Evolutionary conservation across 2,797 vertebrate species (phyloP), one percentile per base, ranked within the genome.

Genomic region (Acanthornis magna): DNA sequence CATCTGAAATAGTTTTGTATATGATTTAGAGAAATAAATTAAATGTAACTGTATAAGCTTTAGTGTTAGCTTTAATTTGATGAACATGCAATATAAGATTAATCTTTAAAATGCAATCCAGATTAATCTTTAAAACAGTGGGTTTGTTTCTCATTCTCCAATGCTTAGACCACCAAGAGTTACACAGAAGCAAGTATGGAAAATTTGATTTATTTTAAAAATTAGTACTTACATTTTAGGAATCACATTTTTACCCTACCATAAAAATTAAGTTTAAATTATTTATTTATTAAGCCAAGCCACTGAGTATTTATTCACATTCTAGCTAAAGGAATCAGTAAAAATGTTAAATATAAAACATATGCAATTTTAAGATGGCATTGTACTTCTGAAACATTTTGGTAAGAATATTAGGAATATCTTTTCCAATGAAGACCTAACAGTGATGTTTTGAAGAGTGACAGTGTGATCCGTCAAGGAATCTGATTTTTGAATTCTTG

Each of bases 401-500:
- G 89, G 88, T 71, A 61, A 83, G 94, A 94, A 80, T 75, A 66
- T 74, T 57, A 89, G 77, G 81, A 95, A 83, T 81, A 70, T 15
- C 75, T 94, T 94, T 91, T 88, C 79, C 92, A 77, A 25, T 34
- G 66, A 94, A 94, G 89, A 92, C 95, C 88, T 92, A 81, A 76
- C 38, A 91, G 70, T 0, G 1, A 85, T 85, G 82, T 92, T 95
- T 94, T 90, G 85, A 95, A 95, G 73, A 95, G 50, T 95, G 95
- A 94, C 95, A 96, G 71, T 67, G 60, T 91, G 91, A 92, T 91
- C 92, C 89, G 73, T 93, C 89, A 96, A 95, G 88, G 77, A 96
- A 93, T 78, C 34, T 93, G 91, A 96, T 94, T 96, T 95, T 81
- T 96, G 88, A 96, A 95, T 94, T 93, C 94, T 89, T 97, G 95